These are phyloP conservation scores for Ips typographus DNA, from an alignment of 1,140 invertebrate genomes.

Conservation along the genomic window DNA sequence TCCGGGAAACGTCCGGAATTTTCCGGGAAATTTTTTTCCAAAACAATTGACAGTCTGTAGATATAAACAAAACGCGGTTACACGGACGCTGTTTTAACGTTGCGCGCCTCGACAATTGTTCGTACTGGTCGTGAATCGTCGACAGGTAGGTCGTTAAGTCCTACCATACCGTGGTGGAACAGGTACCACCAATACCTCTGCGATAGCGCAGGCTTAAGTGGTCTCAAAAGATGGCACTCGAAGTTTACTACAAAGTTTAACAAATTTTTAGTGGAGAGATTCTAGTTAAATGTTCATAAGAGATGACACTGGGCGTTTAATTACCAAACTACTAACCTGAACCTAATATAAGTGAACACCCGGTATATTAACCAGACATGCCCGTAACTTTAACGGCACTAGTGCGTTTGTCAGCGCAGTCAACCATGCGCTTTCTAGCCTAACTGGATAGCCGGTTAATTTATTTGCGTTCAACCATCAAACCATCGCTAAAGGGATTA, in stretches of 20 bases:
- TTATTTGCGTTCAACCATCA: constrained; percentile 16
- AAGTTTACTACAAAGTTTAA: no score
- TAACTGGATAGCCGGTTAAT: constrained; percentile 25
- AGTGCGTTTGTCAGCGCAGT: constrained; percentile 2
- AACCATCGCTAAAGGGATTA: no score
- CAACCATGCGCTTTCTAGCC: constrained; percentile 28
- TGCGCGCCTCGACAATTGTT: constrained; percentile 19
- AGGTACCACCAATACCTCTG: constrained; percentile 9
- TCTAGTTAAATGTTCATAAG: no score
- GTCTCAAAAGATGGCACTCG: no score
- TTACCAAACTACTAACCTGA: no score
- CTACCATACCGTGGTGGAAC: constrained; percentile 34
- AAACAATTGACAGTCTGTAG: background rate
- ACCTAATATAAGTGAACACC: no score
- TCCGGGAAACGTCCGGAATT: background rate
- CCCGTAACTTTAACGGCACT: background rate
- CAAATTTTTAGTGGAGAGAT: no score
- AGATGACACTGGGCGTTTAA: no score
- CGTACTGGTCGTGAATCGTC: constrained; percentile 33
- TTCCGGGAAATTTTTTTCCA: background rate
- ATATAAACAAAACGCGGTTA: constrained; percentile 17
- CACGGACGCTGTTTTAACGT: constrained; percentile 12
- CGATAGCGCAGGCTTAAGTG: no score
- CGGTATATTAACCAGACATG: no score
- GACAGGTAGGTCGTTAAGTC: constrained; percentile 35